phyloP scores from a whole-genome alignment of 2,797 vertebrate genomes.

The Etheostoma perlongum region DNA sequence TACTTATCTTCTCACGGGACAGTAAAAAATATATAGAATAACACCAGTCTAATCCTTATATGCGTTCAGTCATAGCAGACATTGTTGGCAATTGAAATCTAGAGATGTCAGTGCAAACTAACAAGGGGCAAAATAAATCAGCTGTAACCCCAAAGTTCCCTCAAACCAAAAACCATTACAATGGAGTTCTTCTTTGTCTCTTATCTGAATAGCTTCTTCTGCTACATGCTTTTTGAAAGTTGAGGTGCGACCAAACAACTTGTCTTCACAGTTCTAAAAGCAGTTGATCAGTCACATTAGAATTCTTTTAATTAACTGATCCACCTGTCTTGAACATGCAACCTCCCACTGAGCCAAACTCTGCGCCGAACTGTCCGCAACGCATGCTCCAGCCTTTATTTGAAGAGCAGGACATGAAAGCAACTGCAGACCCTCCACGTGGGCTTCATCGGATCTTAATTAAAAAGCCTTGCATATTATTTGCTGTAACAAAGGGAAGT shows the following conservation, averaged over 20 bases:
- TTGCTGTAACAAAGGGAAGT: slow-evolving; percentile 97
- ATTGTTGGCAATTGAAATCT: background rate
- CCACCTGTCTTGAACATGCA: slow-evolving; percentile 37
- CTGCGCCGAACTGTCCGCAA: slow-evolving; percentile 59
- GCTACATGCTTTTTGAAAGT: slow-evolving; percentile 25
- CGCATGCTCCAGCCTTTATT: slow-evolving; percentile 67
- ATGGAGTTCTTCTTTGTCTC: background rate
- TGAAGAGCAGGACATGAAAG: slow-evolving; percentile 95
- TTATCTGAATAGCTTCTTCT: background rate
- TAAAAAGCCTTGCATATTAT: slow-evolving; percentile 97
- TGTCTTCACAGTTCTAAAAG: slow-evolving; percentile 47
- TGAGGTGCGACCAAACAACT: slow-evolving; percentile 51
- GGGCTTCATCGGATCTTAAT: slow-evolving; percentile 96
- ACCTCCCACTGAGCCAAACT: slow-evolving; percentile 71
- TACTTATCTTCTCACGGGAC: background rate
- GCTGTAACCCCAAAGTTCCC: background rate
- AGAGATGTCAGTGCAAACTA: background rate
- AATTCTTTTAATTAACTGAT: slow-evolving; percentile 73
- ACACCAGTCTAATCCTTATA: background rate
- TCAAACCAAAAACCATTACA: background rate
- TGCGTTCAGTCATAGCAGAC: background rate
- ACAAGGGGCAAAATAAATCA: background rate
- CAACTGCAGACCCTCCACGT: slow-evolving; percentile 81
- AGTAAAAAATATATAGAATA: background rate
- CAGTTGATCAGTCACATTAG: slow-evolving; percentile 71